A percentile compares a stretch with the other conserved stretches of the same genome.
These are phyloP conservation scores for Agelaius phoeniceus DNA, from an alignment of 2,113 vertebrate genomes.

Conservation along the genomic window DNA sequence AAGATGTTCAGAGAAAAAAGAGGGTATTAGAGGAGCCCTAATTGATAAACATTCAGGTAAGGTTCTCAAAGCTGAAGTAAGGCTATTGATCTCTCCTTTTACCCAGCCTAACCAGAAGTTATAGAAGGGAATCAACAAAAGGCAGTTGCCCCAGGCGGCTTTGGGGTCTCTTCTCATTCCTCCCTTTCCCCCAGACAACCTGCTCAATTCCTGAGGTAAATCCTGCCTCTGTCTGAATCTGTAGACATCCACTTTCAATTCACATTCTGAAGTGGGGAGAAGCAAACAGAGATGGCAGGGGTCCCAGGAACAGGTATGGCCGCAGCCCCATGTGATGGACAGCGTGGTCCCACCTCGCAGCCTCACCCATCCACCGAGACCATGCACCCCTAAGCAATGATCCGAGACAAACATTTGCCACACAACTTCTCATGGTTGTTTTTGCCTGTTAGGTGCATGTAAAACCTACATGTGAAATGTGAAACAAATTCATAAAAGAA, in stretches of 20 bases:
- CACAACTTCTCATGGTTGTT: neutral
- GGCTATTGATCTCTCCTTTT: neutral
- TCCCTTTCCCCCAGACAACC: neutral
- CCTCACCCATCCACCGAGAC: neutral
- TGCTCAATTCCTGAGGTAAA: fast-evolving
- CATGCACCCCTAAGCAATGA: neutral
- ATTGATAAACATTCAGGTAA: neutral
- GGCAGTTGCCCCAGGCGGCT: fast-evolving
- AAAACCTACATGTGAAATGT: fast-evolving
- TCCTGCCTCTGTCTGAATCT: neutral
- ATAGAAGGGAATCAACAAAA: neutral
- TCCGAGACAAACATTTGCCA: neutral
- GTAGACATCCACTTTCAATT: neutral
- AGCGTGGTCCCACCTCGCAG: fast-evolving
- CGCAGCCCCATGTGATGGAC: neutral
- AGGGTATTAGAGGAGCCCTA: neutral
- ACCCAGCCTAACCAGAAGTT: neutral
- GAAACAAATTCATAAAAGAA: neutral
- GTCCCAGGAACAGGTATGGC: neutral
- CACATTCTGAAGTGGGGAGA: neutral
- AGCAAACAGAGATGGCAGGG: neutral
- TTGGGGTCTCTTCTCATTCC: neutral
- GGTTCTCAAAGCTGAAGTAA: neutral
- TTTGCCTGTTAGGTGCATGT: fast-evolving
- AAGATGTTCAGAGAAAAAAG: neutral